These are phyloP conservation scores for Apteryx owenii DNA, from an alignment of 2,113 vertebrate genomes.

Conservation along the genomic window DNA sequence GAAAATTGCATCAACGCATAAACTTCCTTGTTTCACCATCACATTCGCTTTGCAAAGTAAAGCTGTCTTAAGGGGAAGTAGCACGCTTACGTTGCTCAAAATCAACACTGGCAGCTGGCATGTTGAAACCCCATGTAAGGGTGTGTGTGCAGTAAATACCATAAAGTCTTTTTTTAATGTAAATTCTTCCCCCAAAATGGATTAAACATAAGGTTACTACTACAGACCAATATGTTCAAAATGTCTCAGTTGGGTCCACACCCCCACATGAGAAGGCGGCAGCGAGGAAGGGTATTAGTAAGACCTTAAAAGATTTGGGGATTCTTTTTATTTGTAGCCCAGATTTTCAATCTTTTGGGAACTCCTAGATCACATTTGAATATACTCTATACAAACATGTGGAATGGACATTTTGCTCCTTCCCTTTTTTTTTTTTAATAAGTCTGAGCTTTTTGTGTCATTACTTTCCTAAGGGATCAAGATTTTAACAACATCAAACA, in stretches of 20 bases:
- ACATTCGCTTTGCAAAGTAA: background rate
- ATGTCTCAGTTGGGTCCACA: background rate
- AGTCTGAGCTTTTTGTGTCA: background rate
- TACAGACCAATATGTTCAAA: background rate
- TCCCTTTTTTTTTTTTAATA: background rate
- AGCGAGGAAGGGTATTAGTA: background rate
- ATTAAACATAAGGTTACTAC: background rate
- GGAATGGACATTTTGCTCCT: background rate
- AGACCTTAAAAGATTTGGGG: background rate
- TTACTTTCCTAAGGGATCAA: background rate
- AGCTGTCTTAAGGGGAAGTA: conserved; percentile 21
- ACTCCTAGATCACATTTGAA: background rate
- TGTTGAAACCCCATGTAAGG: background rate
- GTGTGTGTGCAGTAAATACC: background rate
- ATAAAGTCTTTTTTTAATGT: background rate
- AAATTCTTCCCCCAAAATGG: background rate
- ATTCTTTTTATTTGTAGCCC: background rate
- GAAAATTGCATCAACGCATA: background rate
- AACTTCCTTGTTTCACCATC: conserved; percentile 18
- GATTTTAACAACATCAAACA: background rate
- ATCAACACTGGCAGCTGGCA: background rate
- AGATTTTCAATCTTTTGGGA: background rate
- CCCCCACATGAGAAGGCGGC: background rate
- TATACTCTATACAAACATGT: background rate
- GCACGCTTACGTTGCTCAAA: background rate